Percentiles rank a stretch among this genome's conserved stretches.
Evolutionary conservation across 1,140 invertebrate species (phyloP).

Genomic region (Atta colombica): DNA sequence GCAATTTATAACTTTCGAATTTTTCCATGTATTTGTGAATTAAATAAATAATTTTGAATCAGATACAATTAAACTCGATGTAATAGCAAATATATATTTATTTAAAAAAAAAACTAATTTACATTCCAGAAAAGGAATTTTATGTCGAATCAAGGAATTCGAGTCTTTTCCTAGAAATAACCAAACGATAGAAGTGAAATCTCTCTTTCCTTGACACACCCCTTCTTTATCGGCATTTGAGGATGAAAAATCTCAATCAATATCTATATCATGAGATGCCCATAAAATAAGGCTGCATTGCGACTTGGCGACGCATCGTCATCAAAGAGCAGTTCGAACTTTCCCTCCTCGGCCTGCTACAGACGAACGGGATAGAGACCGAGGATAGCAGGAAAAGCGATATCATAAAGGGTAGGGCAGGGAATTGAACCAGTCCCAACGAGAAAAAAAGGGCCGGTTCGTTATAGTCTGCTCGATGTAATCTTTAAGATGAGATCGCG

Average conservation of each 20-base stretch:
- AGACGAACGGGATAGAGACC: slow-evolving; percentile 8
- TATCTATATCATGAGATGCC: slow-evolving; percentile 71
- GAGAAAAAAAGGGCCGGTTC: slow-evolving; percentile 74
- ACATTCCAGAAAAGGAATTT: neutral
- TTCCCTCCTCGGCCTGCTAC: slow-evolving; percentile 31
- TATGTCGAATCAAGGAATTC: neutral
- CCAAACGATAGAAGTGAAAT: neutral
- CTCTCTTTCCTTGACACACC: neutral
- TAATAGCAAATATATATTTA: neutral
- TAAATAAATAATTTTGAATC: no score
- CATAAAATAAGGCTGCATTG: slow-evolving; percentile 79
- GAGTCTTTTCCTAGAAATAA: neutral
- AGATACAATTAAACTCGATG: neutral
- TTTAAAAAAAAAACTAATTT: neutral
- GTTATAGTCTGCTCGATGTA: slow-evolving; percentile 77
- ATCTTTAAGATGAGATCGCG: slow-evolving; percentile 81
- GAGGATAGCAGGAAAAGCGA: slow-evolving; percentile 60
- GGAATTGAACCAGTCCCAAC: slow-evolving; percentile 73
- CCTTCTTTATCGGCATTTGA: neutral
- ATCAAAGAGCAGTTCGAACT: slow-evolving; percentile 79
- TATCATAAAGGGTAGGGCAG: slow-evolving; percentile 76
- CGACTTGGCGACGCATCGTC: slow-evolving; percentile 77
- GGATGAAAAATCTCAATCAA: slow-evolving; percentile 74
- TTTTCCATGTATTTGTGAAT: neutral
- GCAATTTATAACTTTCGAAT: neutral